Conservation (phyloP, 2,797 vertebrate genomes). For the Nyctibius grandis region DNA sequence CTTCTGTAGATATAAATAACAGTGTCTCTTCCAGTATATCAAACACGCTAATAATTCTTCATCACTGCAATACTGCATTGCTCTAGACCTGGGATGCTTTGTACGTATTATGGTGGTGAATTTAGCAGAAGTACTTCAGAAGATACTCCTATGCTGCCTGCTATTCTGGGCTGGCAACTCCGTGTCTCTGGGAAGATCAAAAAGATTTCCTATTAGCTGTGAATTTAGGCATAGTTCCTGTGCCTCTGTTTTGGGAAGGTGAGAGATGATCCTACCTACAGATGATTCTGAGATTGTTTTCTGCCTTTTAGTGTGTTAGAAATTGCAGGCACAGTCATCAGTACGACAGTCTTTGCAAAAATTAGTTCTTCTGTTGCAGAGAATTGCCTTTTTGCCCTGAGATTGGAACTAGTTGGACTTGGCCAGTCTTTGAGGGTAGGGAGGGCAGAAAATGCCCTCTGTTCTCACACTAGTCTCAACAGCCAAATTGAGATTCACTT, state of each 20-base stretch:
- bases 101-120: neutral
- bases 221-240: neutral
- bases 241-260: neutral
- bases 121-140: neutral
- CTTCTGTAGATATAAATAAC: slow-evolving; percentile 23
- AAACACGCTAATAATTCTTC: neutral
- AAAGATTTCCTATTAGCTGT: neutral
- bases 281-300: neutral
- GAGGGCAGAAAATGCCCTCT: neutral
- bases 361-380: neutral
- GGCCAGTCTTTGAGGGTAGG: neutral
- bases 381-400: neutral
- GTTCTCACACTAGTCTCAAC: neutral
- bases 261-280: neutral
- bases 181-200: neutral
- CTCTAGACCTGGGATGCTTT: neutral
- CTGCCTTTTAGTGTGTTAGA: neutral
- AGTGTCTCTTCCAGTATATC: neutral
- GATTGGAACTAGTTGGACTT: neutral
- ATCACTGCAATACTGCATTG: neutral
- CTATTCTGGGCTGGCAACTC: neutral
- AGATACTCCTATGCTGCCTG: neutral
- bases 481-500: neutral
- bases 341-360: neutral
- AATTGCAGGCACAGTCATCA: neutral